Base-by-base conservation (phyloP, 2,888 invertebrate genomes). In the Dicycla oo region DNA sequence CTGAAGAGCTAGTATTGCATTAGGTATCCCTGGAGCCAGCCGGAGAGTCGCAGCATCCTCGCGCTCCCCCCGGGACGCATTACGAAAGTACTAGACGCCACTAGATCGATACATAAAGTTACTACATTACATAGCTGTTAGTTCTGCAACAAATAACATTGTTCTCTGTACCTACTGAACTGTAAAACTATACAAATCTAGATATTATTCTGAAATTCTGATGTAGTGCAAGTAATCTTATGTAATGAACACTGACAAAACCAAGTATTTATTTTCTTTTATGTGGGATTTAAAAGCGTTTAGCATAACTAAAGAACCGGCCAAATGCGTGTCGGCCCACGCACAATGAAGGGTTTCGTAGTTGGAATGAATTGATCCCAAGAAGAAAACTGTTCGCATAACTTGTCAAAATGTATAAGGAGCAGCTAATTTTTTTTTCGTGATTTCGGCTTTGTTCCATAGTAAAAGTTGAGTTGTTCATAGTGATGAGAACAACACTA, bases 11-110 rank as follows among this genome's bases (percentile, higher is more conserved):
- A 90, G 93, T 92, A 94, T 93, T 94, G 95, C 95, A 94, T 95
- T 94, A 95, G 94, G 88, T 90, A 88, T 94, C 94, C 93, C 94
- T 77, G 78, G 94, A 89, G 94, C 76, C 86, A 83, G 82, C 79
- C 88, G 86, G 90, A 86, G 88, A 89, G 93, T 93, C 94, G 92
- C 93, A 93, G 94, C 93, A 92, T 93, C 92, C 94, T 92, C 92
- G 91, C 90, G 87, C 86, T 84, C 86, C 95, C 91, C 94, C 57
- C 80, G 94, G 94, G 95, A 94, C 93, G 91, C 95, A 95, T 95
- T 95, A 95, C 92, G 92, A 92, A 92, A 94, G 93, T 93, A 94
- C 94, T 94, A 93, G 92, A 93, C 92, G 89, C 88, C 89, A 88
- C 90, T 87, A 93, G 94, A 95, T 95, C 95, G 93, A 95, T 95